Base-by-base conservation (phyloP, 2,888 invertebrate species). In the Gibbula magus region DNA sequence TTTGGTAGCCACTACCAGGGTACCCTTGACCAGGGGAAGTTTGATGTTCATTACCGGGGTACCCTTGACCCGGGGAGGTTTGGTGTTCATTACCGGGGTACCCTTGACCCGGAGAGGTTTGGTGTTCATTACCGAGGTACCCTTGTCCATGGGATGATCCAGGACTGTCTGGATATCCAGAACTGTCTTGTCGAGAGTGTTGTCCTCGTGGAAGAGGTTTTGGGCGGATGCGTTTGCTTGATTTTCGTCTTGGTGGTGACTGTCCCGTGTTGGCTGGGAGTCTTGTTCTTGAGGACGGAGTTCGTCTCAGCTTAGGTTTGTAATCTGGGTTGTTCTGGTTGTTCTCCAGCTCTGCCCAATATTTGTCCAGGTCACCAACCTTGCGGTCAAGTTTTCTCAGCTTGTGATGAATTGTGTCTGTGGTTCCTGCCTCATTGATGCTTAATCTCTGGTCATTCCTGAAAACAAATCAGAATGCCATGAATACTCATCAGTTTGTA, bases 311-410 rank as follows among this genome's bases (percentile, higher is more conserved):
- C 18, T 53, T 78, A 8, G 84, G 82, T 73, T 84, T 81, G 75
- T 81, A 84, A 73, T 84, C 78, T 1, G 82, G 82, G 77, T 85
- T 82, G 13, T 79, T 78, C 35, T 79, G 74, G 18, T 82, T 82
- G 78, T 87, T 86, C 61, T 88, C 85, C 83, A 90, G 87, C 80
- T 89, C 89, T 18, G 81, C 82, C 92, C 92, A 92, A 75, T 88
- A 88, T 10, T 84, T 82, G 39, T 89, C 85, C 51, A 91, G 81
- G 77, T 91, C 89, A 0, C 83, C 82, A 79, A 91, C 86, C 77
- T 88, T 89, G 54, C 87, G 83, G 74, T 90, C 88, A 81, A 92
- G 83, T 82, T 87, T 88, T n/a, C 88, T 81, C 67, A 91, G 83
- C 78, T 88, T 89, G 75, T 81, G 86, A 54, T 85, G 87, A 29